Base-by-base conservation (phyloP, 2,113 vertebrate species). In the Hydrolagus affinis region DNA sequence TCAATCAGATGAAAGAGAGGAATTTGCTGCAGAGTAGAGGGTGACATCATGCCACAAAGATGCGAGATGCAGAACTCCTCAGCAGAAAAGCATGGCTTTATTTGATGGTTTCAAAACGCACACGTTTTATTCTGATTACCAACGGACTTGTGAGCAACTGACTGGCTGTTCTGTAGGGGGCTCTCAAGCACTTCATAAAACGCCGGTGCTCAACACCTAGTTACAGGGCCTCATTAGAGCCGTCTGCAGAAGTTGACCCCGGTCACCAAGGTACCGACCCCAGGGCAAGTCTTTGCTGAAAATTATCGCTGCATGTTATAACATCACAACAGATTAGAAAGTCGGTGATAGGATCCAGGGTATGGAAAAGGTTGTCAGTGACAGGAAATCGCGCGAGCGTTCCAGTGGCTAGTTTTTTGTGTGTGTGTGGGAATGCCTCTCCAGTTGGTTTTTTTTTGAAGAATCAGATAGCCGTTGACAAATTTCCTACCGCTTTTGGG, bases 111-210 rank as follows among this genome's bases (percentile, higher is more conserved):
- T 80, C 64, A 80, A 60, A n/a, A n/a, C 60, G 59, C 21, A 25
- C 57, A 80, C 64, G 77, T 60, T 80, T 80, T 64, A 62, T 80
- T 80, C 64, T n/a, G 64, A 80, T 25, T 14, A 9, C 59, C 25
- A 64, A 60, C 12, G n/a, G 44, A 30, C 60, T 64, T 23, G 64
- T 25, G 60, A n/a, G n/a, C n/a, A n/a, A 64, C 59, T 64, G 77
- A 80, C 77, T 78, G 76, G 10, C 23, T 64, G 62, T 83, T 66
- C 78, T 83, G 78, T 83, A 83, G 78, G 78, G 62, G 78, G 62
- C 78, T 83, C 60, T 83, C 30, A 83, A 83, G 78, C 25, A 66
- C 78, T 83, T 83, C 78, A 64, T 68, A 83, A 66, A 83, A 83
- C 21, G 60, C 30, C 23, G 66, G 32, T 11, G 60, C 78, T 83